A percentile compares a stretch with the other conserved stretches of the same genome.
phyloP scores from a whole-genome alignment of 2,113 vertebrate genomes.

The Odobenus rosmarus region DNA sequence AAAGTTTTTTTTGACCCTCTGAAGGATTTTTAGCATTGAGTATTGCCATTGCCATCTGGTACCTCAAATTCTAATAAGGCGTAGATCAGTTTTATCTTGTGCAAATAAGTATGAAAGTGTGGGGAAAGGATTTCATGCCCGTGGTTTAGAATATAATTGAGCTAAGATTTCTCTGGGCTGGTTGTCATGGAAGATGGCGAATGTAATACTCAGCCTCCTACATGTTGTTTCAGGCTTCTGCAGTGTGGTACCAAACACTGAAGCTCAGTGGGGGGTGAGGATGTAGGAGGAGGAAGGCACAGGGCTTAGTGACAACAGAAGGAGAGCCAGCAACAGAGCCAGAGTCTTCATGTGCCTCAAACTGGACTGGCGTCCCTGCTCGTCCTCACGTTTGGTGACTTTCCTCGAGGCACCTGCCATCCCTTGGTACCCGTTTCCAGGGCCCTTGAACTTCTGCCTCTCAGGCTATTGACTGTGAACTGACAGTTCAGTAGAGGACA shows the following conservation, averaged over 20 bases:
- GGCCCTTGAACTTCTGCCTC: background rate
- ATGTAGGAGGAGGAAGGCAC: background rate
- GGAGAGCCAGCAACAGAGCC: background rate
- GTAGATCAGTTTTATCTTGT: background rate
- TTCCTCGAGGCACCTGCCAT: background rate
- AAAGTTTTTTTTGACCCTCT: background rate
- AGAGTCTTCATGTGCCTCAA: accelerated
- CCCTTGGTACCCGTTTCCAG: background rate
- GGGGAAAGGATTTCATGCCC: background rate
- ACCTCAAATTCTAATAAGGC: background rate
- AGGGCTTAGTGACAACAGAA: background rate
- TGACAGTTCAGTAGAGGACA: background rate
- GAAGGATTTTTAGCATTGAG: background rate
- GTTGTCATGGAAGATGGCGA: background rate
- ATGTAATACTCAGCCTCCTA: background rate
- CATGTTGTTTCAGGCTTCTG: background rate
- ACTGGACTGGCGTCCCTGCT: background rate
- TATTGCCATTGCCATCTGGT: background rate
- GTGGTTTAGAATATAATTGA: background rate
- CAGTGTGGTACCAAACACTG: accelerated
- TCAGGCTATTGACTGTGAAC: background rate
- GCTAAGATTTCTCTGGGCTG: background rate
- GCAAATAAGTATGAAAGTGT: background rate
- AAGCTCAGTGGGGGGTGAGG: background rate
- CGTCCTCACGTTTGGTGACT: background rate